These are phyloP conservation scores for Rhabdornis inornatus DNA, from an alignment of 2,113 vertebrate genomes.

Conservation along the genomic window DNA sequence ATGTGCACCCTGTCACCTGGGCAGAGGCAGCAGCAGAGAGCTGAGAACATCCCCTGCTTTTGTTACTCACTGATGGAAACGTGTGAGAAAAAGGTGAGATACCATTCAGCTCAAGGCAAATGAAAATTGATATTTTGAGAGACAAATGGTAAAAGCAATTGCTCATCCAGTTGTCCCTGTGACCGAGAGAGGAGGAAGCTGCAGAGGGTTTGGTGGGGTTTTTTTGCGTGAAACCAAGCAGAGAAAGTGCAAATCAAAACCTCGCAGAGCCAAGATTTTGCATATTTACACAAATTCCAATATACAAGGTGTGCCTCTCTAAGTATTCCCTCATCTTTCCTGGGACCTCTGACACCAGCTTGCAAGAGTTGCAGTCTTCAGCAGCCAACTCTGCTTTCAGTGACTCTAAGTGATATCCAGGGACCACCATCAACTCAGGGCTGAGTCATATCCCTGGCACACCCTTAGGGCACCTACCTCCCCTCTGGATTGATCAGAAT, in stretches of 20 bases:
- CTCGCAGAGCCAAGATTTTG: neutral
- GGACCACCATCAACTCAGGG: neutral
- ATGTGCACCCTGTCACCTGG: accelerated
- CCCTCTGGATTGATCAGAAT: accelerated
- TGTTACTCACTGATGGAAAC: neutral
- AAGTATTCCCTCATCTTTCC: neutral
- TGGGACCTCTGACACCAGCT: neutral
- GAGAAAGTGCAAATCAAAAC: neutral
- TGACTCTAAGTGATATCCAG: neutral
- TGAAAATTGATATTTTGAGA: neutral
- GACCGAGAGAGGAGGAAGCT: neutral
- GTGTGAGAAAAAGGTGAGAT: neutral
- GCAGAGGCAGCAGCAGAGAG: neutral
- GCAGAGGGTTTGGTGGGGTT: neutral
- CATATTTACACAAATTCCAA: neutral
- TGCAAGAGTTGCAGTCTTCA: neutral
- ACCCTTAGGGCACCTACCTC: neutral
- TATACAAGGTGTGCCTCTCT: neutral
- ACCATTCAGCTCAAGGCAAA: neutral
- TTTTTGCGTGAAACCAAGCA: neutral
- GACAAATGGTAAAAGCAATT: neutral
- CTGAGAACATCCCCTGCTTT: neutral
- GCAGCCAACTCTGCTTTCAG: accelerated
- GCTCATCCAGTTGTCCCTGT: neutral
- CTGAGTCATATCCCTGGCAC: neutral